Base-by-base conservation (phyloP, 64 coral and sea anemone species). In the Anthopleura sola region DNA sequence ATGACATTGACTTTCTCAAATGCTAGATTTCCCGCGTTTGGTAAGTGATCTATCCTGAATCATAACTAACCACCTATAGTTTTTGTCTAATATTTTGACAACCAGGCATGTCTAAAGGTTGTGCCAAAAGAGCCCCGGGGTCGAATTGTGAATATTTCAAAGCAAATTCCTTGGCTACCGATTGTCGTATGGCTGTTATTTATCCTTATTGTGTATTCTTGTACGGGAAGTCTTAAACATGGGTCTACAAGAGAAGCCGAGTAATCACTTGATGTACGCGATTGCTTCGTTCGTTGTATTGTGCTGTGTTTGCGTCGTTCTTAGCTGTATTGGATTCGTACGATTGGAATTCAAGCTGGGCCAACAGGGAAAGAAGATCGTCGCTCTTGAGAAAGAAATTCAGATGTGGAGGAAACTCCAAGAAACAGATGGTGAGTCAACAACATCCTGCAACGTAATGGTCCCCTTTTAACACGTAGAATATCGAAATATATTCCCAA, bases 261-360 rank as follows among this genome's bases (percentile, higher is more conserved):
- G 21, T n/a, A 81, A 37, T 53, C 24, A 23, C 31, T 56, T 80
- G 87, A 66, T 66, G 34, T 60, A 15, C n/a, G 79, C 78, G 2
- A 47, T 82, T 21, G n/a, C 79, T 56, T 39, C 79, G 37, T 20
- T 83, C 20, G 75, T n/a, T 19, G 19, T 87, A 14, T 26, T 87
- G 32, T 87, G 86, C 33, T 51, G 48, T 33, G 17, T 78, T n/a
- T 88, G 54, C 31, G 78, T 62, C 14, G 37, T 88, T 12, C 14
- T 88, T 60, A 44, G 55, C 49, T 15, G 50, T 54, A 38, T 75
- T 20, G 55, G 78, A 47, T 62, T 88, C 79, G 58, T 88, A 11
- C 55, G 87, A 81, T 10, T 88, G 87, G 87, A 88, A 31, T 60
- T 88, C 53, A 64, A 82, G 79, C 56, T 88, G 38, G 56, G 36